Percentiles rank a stretch among this genome's conserved stretches.
phyloP scores from a whole-genome alignment of 2,888 invertebrate species.

The Taenaris catops region DNA sequence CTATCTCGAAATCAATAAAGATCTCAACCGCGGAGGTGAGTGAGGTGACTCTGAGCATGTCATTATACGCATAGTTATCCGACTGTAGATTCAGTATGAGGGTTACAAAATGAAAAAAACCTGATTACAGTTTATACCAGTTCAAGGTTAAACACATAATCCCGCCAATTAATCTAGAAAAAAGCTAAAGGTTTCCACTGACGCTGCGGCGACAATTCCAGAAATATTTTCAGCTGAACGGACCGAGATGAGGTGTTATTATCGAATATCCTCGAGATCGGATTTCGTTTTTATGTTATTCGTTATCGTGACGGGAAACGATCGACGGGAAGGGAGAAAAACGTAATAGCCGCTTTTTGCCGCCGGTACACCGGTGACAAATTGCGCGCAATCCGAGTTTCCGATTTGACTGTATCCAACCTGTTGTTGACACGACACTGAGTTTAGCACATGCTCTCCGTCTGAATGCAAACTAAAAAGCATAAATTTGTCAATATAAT shows the following conservation, averaged over 20 bases:
- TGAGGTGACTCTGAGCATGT: too few species aligned
- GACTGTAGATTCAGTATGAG: too few species aligned
- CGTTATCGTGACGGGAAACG: slow-evolving; percentile 29
- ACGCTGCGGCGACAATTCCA: slow-evolving; percentile 15
- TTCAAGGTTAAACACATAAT: slow-evolving; percentile 19
- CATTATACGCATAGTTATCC: too few species aligned
- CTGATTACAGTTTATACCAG: too few species aligned
- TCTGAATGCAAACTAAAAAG: too few species aligned
- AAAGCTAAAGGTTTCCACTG: slow-evolving; percentile 10
- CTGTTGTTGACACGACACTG: slow-evolving; percentile 9
- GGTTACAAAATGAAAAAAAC: too few species aligned
- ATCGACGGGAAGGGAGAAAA: slow-evolving; percentile 28
- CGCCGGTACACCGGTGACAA: slow-evolving; percentile 23
- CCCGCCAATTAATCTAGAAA: slow-evolving; percentile 14
- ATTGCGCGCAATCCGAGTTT: slow-evolving; percentile 23
- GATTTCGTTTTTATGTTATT: slow-evolving; percentile 26
- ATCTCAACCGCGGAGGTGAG: too few species aligned
- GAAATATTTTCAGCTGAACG: slow-evolving; percentile 17
- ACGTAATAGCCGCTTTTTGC: slow-evolving; percentile 26
- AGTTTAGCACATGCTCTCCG: background rate
- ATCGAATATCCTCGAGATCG: slow-evolving; percentile 24
- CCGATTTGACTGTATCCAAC: slow-evolving; percentile 17
- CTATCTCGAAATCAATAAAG: too few species aligned
- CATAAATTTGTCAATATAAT: too few species aligned
- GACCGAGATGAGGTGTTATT: slow-evolving; percentile 20